These are phyloP conservation scores for Spondyliosoma cantharus DNA, from an alignment of 2,797 vertebrate species.

Conservation along the genomic window DNA sequence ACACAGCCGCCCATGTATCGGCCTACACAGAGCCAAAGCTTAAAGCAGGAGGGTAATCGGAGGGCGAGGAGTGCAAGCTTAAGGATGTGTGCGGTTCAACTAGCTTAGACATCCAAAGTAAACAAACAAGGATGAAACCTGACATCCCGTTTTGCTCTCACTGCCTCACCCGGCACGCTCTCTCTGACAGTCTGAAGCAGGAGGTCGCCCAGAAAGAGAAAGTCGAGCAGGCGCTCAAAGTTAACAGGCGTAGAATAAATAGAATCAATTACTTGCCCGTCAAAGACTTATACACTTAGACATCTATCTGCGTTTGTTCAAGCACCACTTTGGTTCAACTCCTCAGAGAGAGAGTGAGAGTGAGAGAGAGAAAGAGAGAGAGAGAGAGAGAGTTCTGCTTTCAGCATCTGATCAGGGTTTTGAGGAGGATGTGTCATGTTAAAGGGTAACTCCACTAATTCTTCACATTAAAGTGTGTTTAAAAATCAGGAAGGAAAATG, in stretches of 20 bases:
- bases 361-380: too few species aligned
- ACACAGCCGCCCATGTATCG: slow-evolving; percentile 13
- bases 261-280: neutral
- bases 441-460: too few species aligned
- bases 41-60: slow-evolving; percentile 46
- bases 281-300: neutral
- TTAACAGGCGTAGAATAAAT: slow-evolving; percentile 10
- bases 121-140: slow-evolving; percentile 57
- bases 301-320: neutral
- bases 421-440: neutral
- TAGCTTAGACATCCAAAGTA: slow-evolving; percentile 42
- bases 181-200: neutral
- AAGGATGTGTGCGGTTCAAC: slow-evolving; percentile 45
- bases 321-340: slow-evolving; percentile 8
- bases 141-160: slow-evolving; percentile 16
- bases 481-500: neutral
- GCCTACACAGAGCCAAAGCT: slow-evolving; percentile 35
- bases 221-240: slow-evolving; percentile 9
- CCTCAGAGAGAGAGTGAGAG: too few species aligned
- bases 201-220: slow-evolving; percentile 2
- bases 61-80: slow-evolving; percentile 38
- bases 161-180: neutral
- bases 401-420: neutral
- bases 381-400: neutral
- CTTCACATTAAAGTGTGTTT: too few species aligned